phyloP scores from a whole-genome alignment of 2,888 invertebrate species.

The Acleris emargana region DNA sequence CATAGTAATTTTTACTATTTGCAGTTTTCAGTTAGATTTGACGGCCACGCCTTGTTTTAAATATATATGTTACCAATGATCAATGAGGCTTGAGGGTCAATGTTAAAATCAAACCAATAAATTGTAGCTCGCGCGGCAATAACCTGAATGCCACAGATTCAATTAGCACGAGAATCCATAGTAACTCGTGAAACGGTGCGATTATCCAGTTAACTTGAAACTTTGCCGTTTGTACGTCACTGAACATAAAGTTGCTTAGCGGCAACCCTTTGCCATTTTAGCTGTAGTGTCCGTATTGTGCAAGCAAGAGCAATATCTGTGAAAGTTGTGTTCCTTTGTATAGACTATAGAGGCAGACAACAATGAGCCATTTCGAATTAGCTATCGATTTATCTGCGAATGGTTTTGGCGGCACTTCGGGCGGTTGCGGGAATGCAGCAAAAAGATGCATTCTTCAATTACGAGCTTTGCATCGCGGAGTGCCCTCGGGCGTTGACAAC shows the following conservation, averaged over 20 bases:
- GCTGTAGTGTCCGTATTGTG: slow-evolving; percentile 61
- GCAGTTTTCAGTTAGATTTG: too few relatives aligned
- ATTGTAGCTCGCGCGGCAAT: too few relatives aligned
- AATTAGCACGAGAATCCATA: too few relatives aligned
- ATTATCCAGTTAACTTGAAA: slow-evolving; percentile 1
- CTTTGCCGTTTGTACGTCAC: slow-evolving; percentile 15
- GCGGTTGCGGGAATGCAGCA: slow-evolving; percentile 50
- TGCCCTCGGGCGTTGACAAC: slow-evolving; percentile 16
- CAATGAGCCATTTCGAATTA: slow-evolving; percentile 80
- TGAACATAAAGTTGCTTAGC: slow-evolving; percentile 33
- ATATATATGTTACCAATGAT: too few relatives aligned
- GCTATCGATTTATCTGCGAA: slow-evolving; percentile 78
- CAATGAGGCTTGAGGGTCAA: too few relatives aligned
- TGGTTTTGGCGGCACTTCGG: slow-evolving; percentile 64
- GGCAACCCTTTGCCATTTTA: slow-evolving; percentile 46
- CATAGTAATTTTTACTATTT: too few relatives aligned
- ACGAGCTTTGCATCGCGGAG: slow-evolving; percentile 16
- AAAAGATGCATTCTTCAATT: slow-evolving; percentile 42
- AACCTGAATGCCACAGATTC: too few relatives aligned
- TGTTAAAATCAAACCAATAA: too few relatives aligned
- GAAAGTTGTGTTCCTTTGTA: slow-evolving; percentile 77
- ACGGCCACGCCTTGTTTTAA: too few relatives aligned
- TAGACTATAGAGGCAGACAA: slow-evolving; percentile 65
- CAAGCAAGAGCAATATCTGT: slow-evolving; percentile 63
- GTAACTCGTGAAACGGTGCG: background rate